Percentiles rank a stretch among this genome's conserved stretches.
Conservation (phyloP, 2,113 vertebrate species). For the Copsychus sechellarum region DNA sequence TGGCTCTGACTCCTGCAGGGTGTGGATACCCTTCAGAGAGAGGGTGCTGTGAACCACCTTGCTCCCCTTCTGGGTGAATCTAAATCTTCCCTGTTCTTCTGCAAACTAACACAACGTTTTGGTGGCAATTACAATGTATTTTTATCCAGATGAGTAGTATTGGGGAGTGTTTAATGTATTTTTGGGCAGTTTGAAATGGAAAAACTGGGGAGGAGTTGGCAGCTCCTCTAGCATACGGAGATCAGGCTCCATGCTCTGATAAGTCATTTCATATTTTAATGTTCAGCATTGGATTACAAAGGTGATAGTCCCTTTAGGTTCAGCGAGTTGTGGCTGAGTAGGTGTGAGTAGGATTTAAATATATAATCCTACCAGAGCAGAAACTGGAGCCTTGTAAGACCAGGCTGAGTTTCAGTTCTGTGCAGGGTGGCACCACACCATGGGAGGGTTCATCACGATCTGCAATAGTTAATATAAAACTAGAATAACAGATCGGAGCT, state of each 20-base stretch:
- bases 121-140: neutral
- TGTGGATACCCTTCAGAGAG: neutral
- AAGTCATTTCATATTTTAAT: neutral
- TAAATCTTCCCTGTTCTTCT: neutral
- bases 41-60: neutral
- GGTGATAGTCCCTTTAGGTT: neutral
- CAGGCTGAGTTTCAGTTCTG: neutral
- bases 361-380: neutral
- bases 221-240: neutral
- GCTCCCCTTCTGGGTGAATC: neutral
- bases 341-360: neutral
- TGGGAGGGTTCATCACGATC: neutral
- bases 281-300: neutral
- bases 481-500: slow-evolving; percentile 37
- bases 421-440: neutral
- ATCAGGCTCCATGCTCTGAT: neutral
- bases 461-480: slow-evolving; percentile 52
- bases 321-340: neutral
- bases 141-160: neutral
- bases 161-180: neutral
- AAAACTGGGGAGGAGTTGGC: neutral
- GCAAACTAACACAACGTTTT: neutral
- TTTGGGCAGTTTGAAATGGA: neutral
- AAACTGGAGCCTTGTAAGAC: neutral
- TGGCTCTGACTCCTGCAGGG: neutral